Percentiles rank a stretch among this genome's conserved stretches.
Conservation (phyloP, 1,140 invertebrate genomes). For the Hycleus cichorii region DNA sequence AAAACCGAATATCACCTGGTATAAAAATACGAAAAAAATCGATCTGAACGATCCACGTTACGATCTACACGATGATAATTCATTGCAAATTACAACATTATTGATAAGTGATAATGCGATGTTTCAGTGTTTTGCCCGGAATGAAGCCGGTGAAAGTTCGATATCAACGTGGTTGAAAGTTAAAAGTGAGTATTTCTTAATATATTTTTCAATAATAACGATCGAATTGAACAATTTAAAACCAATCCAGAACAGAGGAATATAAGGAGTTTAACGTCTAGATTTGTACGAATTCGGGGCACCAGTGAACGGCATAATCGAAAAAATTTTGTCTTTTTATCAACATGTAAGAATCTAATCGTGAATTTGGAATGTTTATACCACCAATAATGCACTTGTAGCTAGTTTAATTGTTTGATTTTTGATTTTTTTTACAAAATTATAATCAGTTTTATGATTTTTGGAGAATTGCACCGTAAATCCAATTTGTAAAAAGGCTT, state of each 20-base stretch:
- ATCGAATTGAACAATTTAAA: too few relatives aligned
- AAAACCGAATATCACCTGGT: conserved; percentile 71
- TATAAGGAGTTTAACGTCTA: conserved; percentile 30
- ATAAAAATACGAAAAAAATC: conserved; percentile 56
- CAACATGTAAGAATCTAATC: conserved; percentile 32
- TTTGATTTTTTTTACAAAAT: neutral
- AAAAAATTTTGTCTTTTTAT: conserved; percentile 35
- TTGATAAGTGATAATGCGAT: conserved; percentile 84
- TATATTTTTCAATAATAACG: neutral
- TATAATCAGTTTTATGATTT: too few relatives aligned
- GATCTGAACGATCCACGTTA: conserved; percentile 46
- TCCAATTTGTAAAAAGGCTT: neutral
- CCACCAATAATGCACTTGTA: conserved; percentile 6
- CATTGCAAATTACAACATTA: conserved; percentile 73
- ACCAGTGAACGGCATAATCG: conserved; percentile 32
- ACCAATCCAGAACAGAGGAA: conserved; percentile 23
- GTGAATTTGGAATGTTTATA: conserved; percentile 14
- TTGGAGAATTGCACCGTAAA: too few relatives aligned
- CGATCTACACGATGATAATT: conserved; percentile 67
- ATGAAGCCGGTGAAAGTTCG: conserved; percentile 82
- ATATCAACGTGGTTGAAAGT: conserved; percentile 88
- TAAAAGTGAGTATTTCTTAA: conserved; percentile 73
- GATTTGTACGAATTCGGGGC: conserved; percentile 32
- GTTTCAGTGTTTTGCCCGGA: conserved; percentile 89
- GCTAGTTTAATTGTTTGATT: conserved; percentile 5